Conservation (phyloP, 2,113 vertebrate species). For the Labeo catla region DNA sequence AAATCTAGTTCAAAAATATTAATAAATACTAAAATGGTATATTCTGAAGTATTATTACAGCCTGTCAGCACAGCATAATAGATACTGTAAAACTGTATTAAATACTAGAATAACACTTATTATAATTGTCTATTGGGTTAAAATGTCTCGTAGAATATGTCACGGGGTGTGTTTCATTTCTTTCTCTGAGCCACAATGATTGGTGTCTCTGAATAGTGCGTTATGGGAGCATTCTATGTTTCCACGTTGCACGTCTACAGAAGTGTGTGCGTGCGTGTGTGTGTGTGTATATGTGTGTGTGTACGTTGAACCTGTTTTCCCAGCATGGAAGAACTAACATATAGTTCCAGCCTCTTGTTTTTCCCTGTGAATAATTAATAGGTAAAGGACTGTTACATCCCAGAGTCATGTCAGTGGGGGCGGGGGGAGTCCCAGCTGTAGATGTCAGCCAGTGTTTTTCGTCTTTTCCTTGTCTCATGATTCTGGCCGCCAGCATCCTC, state of each 20-base stretch:
- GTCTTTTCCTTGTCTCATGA: slow-evolving; percentile 12
- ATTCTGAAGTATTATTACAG: too few relatives aligned
- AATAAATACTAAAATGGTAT: too few relatives aligned
- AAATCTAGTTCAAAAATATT: too few relatives aligned
- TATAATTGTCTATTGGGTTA: not conserved
- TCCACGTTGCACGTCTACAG: not conserved
- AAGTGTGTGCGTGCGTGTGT: not conserved
- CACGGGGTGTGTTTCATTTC: not conserved
- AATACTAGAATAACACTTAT: not conserved
- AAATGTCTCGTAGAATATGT: not conserved
- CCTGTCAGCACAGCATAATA: not conserved
- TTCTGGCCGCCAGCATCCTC: slow-evolving; percentile 28
- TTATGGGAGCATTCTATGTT: not conserved
- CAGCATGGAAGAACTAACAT: slow-evolving; percentile 5
- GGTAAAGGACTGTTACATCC: slow-evolving; percentile 23
- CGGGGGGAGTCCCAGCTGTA: not conserved
- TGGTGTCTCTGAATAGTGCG: too few relatives aligned
- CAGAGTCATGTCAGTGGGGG: slow-evolving; percentile 23
- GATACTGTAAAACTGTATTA: not conserved
- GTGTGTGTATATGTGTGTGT: not conserved
- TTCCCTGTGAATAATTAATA: slow-evolving; percentile 50
- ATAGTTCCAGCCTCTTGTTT: slow-evolving; percentile 5
- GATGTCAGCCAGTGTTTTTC: slow-evolving; percentile 23
- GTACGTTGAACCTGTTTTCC: not conserved
- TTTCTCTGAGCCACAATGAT: not conserved